These are phyloP conservation scores for Albula glossodonta DNA, from an alignment of 2,113 vertebrate species.

Conservation along the genomic window DNA sequence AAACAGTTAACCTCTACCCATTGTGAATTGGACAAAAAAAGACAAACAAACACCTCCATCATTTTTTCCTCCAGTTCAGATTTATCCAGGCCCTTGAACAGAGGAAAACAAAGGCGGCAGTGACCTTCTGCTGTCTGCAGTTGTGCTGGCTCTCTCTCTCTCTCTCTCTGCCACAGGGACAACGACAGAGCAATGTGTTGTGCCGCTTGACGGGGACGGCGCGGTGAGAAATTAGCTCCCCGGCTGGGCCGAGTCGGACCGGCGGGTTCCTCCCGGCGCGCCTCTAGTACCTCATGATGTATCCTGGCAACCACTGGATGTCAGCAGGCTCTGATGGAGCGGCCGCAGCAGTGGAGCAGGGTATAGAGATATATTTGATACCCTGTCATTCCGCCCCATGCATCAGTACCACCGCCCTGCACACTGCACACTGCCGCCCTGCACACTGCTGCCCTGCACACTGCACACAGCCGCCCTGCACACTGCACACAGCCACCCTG, in stretches of 20 bases:
- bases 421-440: neutral
- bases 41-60: neutral
- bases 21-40: neutral
- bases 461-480: too few species aligned
- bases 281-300: constrained; percentile 6
- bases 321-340: neutral
- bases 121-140: neutral
- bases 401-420: neutral
- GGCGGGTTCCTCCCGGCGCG: neutral
- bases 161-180: neutral
- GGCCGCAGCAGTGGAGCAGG: neutral
- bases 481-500: too few species aligned
- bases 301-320: neutral
- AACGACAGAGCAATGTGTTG: neutral
- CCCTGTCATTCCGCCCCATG: neutral
- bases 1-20: too few species aligned
- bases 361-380: neutral
- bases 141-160: too few species aligned
- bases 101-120: neutral
- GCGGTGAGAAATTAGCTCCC: neutral
- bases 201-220: neutral
- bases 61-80: neutral
- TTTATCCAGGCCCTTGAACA: neutral
- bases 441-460: neutral
- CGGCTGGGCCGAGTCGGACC: neutral